phyloP scores from a whole-genome alignment of 2,113 vertebrate genomes.

The Scortum barcoo region DNA sequence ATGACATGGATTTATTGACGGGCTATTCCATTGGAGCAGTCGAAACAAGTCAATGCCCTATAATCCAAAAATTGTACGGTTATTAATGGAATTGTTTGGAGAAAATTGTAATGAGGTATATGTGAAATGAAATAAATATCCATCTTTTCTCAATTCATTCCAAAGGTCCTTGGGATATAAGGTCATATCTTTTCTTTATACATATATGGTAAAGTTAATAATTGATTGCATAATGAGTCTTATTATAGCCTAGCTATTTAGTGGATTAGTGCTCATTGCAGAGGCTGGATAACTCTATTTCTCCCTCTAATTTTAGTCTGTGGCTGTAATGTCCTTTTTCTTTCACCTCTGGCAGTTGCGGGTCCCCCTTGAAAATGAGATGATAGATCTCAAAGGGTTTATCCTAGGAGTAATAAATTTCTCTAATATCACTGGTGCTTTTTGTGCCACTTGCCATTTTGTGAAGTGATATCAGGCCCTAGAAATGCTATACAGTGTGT shows the following conservation, averaged over 20 bases:
- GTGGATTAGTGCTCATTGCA: constrained; percentile 24
- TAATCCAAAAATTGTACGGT: not conserved
- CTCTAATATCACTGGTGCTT: constrained; percentile 51
- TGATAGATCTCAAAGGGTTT: constrained; percentile 63
- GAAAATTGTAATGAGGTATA: not conserved
- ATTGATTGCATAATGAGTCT: constrained; percentile 48
- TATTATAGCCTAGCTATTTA: constrained; percentile 38
- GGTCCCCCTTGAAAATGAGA: constrained; percentile 50
- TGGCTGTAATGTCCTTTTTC: constrained; percentile 47
- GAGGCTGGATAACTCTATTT: constrained; percentile 25
- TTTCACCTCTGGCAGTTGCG: constrained; percentile 52
- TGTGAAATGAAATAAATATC: constrained; percentile 21
- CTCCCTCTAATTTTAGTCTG: constrained; percentile 53
- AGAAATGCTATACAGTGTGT: constrained; percentile 21
- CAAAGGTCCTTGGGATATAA: not conserved
- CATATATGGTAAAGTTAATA: constrained; percentile 53
- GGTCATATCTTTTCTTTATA: constrained; percentile 29
- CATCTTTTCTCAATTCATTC: not conserved
- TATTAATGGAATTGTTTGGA: constrained; percentile 14
- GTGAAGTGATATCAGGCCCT: constrained; percentile 27
- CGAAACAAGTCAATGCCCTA: not conserved
- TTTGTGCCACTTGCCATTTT: constrained; percentile 52
- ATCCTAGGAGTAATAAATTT: constrained; percentile 53
- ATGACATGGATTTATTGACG: not conserved
- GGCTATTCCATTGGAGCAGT: not conserved